phyloP scores from a whole-genome alignment of 2,797 vertebrate genomes.

The Anguilla anguilla region DNA sequence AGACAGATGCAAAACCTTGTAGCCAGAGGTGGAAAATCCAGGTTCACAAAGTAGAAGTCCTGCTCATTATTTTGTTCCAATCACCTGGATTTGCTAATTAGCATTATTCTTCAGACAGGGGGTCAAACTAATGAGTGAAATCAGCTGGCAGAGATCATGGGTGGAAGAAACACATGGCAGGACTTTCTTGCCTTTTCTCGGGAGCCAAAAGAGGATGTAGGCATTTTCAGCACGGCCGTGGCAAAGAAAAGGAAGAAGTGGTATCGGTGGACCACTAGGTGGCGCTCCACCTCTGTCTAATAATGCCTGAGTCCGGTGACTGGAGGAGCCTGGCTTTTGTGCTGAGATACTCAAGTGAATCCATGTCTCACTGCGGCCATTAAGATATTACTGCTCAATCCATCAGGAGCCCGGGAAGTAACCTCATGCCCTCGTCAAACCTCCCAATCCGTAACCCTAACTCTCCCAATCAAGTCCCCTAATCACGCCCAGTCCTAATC shows the following conservation, averaged over 20 bases:
- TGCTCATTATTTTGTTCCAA: no score
- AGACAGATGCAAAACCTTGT: neutral
- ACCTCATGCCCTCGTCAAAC: neutral
- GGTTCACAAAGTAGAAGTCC: no score
- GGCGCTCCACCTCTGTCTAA: neutral
- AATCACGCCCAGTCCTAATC: conserved; percentile 3
- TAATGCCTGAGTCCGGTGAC: neutral
- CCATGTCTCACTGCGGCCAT: neutral
- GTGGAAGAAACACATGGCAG: no score
- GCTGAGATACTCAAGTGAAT: neutral
- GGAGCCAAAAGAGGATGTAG: neutral
- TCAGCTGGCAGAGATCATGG: no score
- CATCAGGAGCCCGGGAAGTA: neutral
- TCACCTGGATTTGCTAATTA: no score
- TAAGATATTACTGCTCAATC: neutral
- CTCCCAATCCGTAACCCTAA: neutral
- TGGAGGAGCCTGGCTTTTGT: neutral
- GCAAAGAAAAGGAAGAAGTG: neutral
- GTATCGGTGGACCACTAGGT: neutral
- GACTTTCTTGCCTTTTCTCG: no score
- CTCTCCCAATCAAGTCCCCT: neutral
- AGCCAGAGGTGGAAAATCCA: neutral
- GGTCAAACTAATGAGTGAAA: no score
- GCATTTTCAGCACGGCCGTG: neutral
- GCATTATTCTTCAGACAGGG: no score